These are phyloP conservation scores for Nemoura dubitans DNA, from an alignment of 2,888 invertebrate genomes.

Conservation along the genomic window DNA sequence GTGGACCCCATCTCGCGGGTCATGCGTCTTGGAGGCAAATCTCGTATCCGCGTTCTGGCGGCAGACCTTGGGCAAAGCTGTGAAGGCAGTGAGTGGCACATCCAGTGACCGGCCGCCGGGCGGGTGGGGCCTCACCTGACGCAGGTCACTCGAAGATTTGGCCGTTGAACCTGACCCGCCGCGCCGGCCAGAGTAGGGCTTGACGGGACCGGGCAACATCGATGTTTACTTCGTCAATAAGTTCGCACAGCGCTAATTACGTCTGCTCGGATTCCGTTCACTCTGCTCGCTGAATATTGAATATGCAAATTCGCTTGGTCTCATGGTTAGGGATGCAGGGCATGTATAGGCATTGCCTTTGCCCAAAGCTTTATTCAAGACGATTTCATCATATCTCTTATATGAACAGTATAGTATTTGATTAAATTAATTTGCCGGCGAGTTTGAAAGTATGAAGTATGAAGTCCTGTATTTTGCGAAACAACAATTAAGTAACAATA, in stretches of 20 bases:
- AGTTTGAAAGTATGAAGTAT: too few relatives aligned
- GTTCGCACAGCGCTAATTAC: not conserved
- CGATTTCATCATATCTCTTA: not conserved
- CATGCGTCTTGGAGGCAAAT: too few relatives aligned
- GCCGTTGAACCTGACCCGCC: not conserved
- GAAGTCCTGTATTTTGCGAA: too few relatives aligned
- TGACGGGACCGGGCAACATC: not conserved
- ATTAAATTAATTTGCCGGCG: too few relatives aligned
- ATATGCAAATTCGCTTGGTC: not conserved
- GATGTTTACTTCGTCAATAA: not conserved
- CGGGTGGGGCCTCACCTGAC: not conserved
- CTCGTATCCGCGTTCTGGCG: too few relatives aligned
- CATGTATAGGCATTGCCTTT: not conserved
- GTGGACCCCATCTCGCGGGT: too few relatives aligned
- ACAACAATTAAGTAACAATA: too few relatives aligned
- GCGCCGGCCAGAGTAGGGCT: too few relatives aligned
- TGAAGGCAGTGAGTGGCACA: too few relatives aligned
- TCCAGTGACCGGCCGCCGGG: not conserved
- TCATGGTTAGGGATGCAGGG: not conserved
- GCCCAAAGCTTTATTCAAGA: not conserved
- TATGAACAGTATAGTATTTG: too few relatives aligned
- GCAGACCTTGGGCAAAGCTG: too few relatives aligned
- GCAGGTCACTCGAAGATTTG: not conserved
- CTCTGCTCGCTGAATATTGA: not conserved
- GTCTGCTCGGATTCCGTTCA: not conserved